Base-by-base conservation (phyloP, 2,797 vertebrate genomes). In the Silurus aristotelis region DNA sequence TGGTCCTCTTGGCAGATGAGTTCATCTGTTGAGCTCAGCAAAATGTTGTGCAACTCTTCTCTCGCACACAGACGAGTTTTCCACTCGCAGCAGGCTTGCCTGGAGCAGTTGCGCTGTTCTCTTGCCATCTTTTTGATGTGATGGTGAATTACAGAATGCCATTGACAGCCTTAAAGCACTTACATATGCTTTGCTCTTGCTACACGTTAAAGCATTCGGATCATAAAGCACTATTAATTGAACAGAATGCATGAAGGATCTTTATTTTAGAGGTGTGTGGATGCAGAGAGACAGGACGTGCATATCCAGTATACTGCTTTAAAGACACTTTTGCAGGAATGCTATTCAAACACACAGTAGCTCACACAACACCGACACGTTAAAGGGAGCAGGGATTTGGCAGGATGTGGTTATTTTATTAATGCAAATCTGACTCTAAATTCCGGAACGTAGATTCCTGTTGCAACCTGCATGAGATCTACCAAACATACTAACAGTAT, bases 381-480 rank as follows among this genome's bases (percentile, higher is more conserved):
- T 75, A 6, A 15, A 46, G 22, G 20, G 22, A 55, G 6, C 6
- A 25, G 5, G 71, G 71, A 17, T 20, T 75, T 76, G 52, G 14
- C 25, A 76, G 25, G 73, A 56, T 85, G 82, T 88, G 89, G 92
- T 90, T 87, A 88, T 87, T 86, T 82, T 88, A 89, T 90, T 86
- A 88, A 89, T 64, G 58, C 89, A 89, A 92, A 92, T 93, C 88
- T 90, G 67, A 72, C 31, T 71, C 78, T 61, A 31, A 90, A 80
- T 17, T 84, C 87, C 48, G 79, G 88, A 46, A 79, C 58, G 19
- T 86, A 84, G 80, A 64, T 91, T 93, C 92, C 90, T 93, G 94
- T 94, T 93, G 84, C 89, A 92, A 91, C 93, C 88, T 94, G 93
- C 89, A 89, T 87, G 87, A 92, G 90, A 63, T 80, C 66, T 46